Evolutionary conservation across 53 echinoderm and acorn worm species (phyloP).

Genomic region (Holothuria leucospilota): DNA sequence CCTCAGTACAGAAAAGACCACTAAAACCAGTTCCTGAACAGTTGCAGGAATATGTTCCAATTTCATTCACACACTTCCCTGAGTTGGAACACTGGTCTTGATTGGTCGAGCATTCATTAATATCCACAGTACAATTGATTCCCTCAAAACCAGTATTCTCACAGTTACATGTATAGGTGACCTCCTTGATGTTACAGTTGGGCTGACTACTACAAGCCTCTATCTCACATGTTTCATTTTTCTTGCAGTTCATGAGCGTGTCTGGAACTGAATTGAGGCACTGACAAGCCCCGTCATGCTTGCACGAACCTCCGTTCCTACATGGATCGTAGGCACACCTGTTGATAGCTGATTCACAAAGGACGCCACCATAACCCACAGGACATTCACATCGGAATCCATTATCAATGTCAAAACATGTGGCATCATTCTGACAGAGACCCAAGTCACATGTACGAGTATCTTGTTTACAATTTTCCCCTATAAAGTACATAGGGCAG

Average conservation of each 20-base stretch:
- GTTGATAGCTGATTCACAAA: constrained; percentile 78
- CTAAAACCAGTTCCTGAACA: constrained; percentile 79
- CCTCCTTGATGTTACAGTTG: constrained; percentile 44
- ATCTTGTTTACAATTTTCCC: constrained; percentile 81
- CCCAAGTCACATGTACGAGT: constrained; percentile 76
- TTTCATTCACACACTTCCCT: constrained; percentile 66
- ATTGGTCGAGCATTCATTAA: constrained; percentile 71
- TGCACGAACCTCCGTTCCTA: constrained; percentile 73
- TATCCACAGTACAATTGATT: constrained; percentile 62
- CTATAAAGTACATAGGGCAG: constrained; percentile 70
- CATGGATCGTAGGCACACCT: constrained; percentile 80
- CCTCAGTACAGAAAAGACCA: constrained; percentile 69
- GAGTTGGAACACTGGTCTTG: constrained; percentile 53
- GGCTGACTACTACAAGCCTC: constrained; percentile 56
- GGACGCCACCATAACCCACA: constrained; percentile 75
- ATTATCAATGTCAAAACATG: constrained; percentile 66
- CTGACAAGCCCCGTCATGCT: constrained; percentile 75
- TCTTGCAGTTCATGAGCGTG: constrained; percentile 58
- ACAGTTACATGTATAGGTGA: constrained; percentile 80
- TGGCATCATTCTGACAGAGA: constrained; percentile 78
- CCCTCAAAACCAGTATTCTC: constrained; percentile 70
- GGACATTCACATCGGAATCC: constrained; percentile 80
- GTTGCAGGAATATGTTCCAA: constrained; percentile 68
- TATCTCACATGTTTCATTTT: constrained; percentile 75
- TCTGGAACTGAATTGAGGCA: constrained; percentile 68